Base-by-base conservation (phyloP, 1,140 invertebrate genomes). In the Drosophila virilis region DNA sequence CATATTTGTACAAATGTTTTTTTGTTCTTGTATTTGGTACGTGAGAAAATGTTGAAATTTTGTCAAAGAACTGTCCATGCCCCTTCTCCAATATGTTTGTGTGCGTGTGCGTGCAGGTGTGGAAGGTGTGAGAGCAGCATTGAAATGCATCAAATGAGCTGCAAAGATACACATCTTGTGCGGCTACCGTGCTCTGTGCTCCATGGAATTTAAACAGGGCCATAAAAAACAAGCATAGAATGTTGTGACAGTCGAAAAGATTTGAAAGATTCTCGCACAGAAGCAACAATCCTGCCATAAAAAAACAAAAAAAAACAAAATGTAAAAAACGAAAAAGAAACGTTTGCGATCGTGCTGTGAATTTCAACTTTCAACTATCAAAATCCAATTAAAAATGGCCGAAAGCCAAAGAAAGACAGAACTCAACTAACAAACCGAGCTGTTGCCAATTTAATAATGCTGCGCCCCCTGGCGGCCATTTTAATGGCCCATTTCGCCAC, bases 131-230 rank as follows among this genome's bases (percentile, higher is more conserved):
- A 48, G 67, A 55, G 10, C 45, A 32, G 37, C 82, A 85, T 86
- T 85, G 62, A 85, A 86, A 86, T 86, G 82, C 81, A 85, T 48
- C 78, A 66, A 81, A 84, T 73, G 67, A 77, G 66, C 77, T 80
- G 66, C 58, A 57, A 64, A 77, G 59, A 71, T 68, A 72, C 45
- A 46, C 37, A 85, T 67, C 13, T 64, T 17, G 9, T 48, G 57
- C 22, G 32, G 71, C 65, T 69, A 74, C 71, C 37, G 65, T 72
- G 60, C 82, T 28, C 22, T 28, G 22, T 28, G 22, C 22, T 28
- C 22, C 22, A 28, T 28, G 45, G 69, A 68, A 80, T 78, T 78
- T 61, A 51, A 83, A 82, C 70, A 43, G 77, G 62, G 60, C 76
- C 74, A 64, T 68, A 55, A 51, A 54, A 61, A 67, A 57, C 9